Conservation (phyloP, 2,888 invertebrate genomes). For the Abscondita cerata region DNA sequence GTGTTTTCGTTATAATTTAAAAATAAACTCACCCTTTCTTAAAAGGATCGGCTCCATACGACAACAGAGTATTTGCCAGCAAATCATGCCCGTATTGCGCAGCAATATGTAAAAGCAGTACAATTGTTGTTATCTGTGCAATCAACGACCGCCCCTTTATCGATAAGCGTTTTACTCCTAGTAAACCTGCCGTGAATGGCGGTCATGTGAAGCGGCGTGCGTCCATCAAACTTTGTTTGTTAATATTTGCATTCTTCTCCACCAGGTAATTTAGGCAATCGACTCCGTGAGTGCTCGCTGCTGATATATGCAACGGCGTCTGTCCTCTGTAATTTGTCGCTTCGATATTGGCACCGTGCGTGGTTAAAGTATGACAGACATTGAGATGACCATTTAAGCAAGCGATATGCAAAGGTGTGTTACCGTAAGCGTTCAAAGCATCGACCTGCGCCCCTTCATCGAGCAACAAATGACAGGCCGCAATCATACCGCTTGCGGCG, state of each 20-base stretch:
- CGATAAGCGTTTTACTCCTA: constrained; percentile 66
- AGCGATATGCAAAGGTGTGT: constrained; percentile 67
- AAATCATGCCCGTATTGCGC: constrained; percentile 67
- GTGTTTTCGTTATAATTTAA: no score
- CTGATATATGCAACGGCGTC: constrained; percentile 68
- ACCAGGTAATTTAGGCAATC: constrained; percentile 66
- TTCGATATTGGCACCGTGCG: constrained; percentile 60
- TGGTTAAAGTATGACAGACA: constrained; percentile 62
- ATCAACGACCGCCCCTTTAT: constrained; percentile 65
- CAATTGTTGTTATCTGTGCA: constrained; percentile 65
- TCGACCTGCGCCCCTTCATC: constrained; percentile 65
- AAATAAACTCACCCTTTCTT: constrained; percentile 54
- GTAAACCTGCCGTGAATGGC: constrained; percentile 70
- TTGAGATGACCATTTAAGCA: constrained; percentile 67
- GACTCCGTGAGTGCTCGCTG: constrained; percentile 67
- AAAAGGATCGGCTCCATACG: constrained; percentile 60
- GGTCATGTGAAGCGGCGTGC: constrained; percentile 71
- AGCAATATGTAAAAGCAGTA: constrained; percentile 69
- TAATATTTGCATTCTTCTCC: constrained; percentile 62
- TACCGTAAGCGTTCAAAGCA: constrained; percentile 65
- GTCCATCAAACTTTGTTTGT: constrained; percentile 65
- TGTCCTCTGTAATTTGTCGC: constrained; percentile 64
- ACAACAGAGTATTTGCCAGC: constrained; percentile 61
- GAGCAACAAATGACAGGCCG: constrained; percentile 56
- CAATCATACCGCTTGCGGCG: constrained; percentile 61